Percentiles rank a stretch among this genome's conserved stretches.
These are phyloP conservation scores for Reticulitermes speratus DNA, from an alignment of 1,140 invertebrate species.

Conservation along the genomic window DNA sequence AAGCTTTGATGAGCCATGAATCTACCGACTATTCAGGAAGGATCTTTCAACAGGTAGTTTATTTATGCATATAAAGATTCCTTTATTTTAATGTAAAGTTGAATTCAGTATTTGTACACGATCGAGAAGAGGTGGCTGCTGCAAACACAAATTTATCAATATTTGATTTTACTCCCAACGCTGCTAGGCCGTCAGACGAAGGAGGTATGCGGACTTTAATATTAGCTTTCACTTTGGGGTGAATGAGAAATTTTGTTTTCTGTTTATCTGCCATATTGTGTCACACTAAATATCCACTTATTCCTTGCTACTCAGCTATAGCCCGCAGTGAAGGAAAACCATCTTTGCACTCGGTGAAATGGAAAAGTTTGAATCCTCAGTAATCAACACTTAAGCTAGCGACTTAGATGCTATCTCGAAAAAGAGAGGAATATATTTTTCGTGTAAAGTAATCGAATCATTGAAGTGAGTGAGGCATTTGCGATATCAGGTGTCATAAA, in stretches of 20 bases:
- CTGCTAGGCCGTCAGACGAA: not conserved
- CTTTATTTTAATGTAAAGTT: too few relatives aligned
- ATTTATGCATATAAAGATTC: too few relatives aligned
- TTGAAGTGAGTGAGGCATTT: not conserved
- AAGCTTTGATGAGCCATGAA: too few relatives aligned
- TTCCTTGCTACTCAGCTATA: too few relatives aligned
- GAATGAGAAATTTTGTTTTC: not conserved
- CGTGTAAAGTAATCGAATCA: not conserved
- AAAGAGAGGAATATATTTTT: not conserved
- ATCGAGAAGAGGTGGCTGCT: too few relatives aligned
- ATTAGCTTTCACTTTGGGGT: not conserved
- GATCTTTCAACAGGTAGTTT: too few relatives aligned
- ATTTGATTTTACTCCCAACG: not conserved
- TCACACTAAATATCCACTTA: not conserved
- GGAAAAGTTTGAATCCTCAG: not conserved
- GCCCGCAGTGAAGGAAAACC: too few relatives aligned
- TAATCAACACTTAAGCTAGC: not conserved
- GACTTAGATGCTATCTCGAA: not conserved
- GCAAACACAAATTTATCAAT: too few relatives aligned
- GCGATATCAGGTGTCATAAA: not conserved
- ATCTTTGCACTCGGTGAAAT: not conserved
- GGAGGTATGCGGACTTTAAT: not conserved
- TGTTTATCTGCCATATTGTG: not conserved
- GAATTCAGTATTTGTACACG: too few relatives aligned
- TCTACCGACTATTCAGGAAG: too few relatives aligned